A percentile compares a stretch with the other conserved stretches of the same genome.
These are phyloP conservation scores for Tangara arthus DNA, from an alignment of 2,797 vertebrate species.

Conservation along the genomic window DNA sequence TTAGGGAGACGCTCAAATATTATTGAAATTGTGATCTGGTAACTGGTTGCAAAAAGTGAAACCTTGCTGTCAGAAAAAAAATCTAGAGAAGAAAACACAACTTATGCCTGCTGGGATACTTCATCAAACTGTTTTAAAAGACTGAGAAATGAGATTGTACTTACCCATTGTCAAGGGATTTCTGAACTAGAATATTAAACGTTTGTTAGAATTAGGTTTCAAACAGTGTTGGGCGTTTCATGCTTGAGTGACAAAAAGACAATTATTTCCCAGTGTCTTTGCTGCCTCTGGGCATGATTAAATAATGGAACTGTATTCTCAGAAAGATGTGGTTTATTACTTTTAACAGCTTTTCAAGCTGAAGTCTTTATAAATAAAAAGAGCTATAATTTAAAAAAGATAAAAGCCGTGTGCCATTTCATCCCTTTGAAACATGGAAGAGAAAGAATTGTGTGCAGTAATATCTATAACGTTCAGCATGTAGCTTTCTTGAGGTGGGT, in stretches of 20 bases:
- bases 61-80: neutral
- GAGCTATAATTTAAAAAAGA: slow-evolving; percentile 41
- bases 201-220: slow-evolving; percentile 63
- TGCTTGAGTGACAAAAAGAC: slow-evolving; percentile 63
- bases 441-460: neutral
- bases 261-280: slow-evolving; percentile 63
- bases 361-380: slow-evolving; percentile 56
- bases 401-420: neutral
- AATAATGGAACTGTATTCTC: slow-evolving; percentile 63
- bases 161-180: slow-evolving; percentile 57
- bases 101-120: slow-evolving; percentile 32
- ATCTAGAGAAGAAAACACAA: slow-evolving; percentile 22
- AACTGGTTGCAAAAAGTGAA: neutral
- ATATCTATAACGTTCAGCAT: neutral
- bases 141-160: slow-evolving; percentile 50
- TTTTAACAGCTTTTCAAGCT: slow-evolving; percentile 66
- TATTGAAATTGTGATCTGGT: neutral
- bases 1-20: neutral
- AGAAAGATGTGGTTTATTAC: slow-evolving; percentile 60
- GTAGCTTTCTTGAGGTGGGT: neutral
- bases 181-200: slow-evolving; percentile 54
- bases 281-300: slow-evolving; percentile 66
- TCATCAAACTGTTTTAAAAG: slow-evolving; percentile 54
- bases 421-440: neutral
- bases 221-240: slow-evolving; percentile 59